phyloP scores from a whole-genome alignment of 2,888 invertebrate genomes.

The Agrochola lota region DNA sequence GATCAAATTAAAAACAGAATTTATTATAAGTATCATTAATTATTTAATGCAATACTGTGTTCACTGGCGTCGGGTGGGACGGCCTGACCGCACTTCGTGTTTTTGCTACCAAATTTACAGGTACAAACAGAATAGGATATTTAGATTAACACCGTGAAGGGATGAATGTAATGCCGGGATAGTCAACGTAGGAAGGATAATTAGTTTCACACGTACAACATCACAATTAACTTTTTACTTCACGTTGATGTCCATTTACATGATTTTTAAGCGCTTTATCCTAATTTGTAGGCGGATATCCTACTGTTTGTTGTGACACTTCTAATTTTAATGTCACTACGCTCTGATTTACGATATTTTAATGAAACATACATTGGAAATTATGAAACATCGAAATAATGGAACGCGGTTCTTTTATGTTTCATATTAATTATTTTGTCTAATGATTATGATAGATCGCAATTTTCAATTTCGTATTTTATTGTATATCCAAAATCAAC shows the following conservation, averaged over 20 bases:
- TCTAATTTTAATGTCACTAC: conserved; percentile 19
- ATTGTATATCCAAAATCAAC: conserved; percentile 4
- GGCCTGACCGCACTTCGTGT: conserved; percentile 82
- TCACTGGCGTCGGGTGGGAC: conserved; percentile 66
- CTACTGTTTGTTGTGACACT: conserved; percentile 7
- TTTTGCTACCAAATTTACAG: conserved; percentile 81
- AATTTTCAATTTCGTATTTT: conserved; percentile 26
- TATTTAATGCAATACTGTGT: conserved; percentile 84
- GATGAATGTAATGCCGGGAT: conserved; percentile 69
- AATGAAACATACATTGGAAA: conserved; percentile 11
- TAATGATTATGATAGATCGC: background rate
- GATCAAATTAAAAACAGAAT: conserved; percentile 89
- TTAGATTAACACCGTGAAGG: conserved; percentile 83
- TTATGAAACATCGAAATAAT: background rate
- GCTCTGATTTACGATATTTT: conserved; percentile 28
- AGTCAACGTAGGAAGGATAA: conserved; percentile 75
- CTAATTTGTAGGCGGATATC: conserved; percentile 31
- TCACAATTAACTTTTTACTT: conserved; percentile 61
- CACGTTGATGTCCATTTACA: conserved; percentile 38
- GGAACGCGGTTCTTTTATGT: background rate
- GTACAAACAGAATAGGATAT: conserved; percentile 87
- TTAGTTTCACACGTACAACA: conserved; percentile 77
- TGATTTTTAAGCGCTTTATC: conserved; percentile 38
- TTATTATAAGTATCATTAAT: conserved; percentile 88
- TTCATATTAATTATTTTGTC: background rate